Evolutionary conservation across 1,140 invertebrate species (phyloP), one percentile per base, ranked within the genome.

Genomic region (Magallana angulata): DNA sequence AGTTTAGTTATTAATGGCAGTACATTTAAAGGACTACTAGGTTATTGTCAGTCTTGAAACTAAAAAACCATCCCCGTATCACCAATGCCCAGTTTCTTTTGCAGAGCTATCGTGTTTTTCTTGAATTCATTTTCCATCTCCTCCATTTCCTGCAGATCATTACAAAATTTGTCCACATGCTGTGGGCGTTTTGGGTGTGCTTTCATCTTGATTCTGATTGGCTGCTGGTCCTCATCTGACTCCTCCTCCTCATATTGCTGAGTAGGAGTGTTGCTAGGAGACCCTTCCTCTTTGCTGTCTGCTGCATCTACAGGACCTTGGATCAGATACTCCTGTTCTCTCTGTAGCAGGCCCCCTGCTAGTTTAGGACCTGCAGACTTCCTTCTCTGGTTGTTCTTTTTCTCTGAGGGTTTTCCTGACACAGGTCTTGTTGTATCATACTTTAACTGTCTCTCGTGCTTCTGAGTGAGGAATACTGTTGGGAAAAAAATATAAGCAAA

Each of bases 111-210:
- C 14, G 88, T 85, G 24, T 57, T 85, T 57, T 87, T 87, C 56
- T 85, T 85, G 57, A 89, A 89, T 58, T 89, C 88, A 71, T 84
- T 82, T 57, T 89, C 88, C 86, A 89, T 85, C 18, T 89, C 71
- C 76, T 81, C 88, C 88, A 89, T 89, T 14, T 60, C 59, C 76
- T 87, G 59, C 24, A 89, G 60, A 62, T 89, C 88, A 71, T 85
- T 59, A 7, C 82, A 86, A 87, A 89, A 89, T 76, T 87, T 87
- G 60, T 87, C 83, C 4, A 89, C 84, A 85, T 87, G 86, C 24
- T 76, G 64, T 71, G 88, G 88, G 58, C 86, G 58, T 82, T 87
- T 89, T 48, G 24, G 82, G 59, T 24, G 80, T 59, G 85, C 68
- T 8, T 76, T 57, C 7, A 89, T 76, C n/a, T 84, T 57, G 1